These are phyloP conservation scores for Syrmaticus mikado DNA, from an alignment of 2,113 vertebrate species.

Conservation along the genomic window DNA sequence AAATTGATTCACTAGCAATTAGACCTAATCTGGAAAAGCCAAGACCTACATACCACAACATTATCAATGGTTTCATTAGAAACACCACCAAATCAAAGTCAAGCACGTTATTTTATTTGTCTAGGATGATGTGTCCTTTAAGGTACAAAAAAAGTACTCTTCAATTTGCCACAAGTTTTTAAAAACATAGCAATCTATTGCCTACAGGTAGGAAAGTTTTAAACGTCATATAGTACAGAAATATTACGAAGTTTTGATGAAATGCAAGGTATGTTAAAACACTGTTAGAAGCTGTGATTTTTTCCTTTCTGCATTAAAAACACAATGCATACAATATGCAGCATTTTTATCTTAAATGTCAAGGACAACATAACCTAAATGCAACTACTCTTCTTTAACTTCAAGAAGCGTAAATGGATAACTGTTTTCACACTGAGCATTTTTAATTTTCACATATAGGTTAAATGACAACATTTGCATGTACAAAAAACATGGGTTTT, in stretches of 20 bases:
- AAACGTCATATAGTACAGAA: slow-evolving; percentile 83
- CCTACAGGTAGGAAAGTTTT: slow-evolving; percentile 82
- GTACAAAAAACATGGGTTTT: slow-evolving; percentile 70
- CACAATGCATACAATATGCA: slow-evolving; percentile 88
- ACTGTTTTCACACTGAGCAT: slow-evolving; percentile 69
- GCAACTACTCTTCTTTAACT: slow-evolving; percentile 73
- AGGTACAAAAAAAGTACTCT: slow-evolving; percentile 92
- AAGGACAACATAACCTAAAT: slow-evolving; percentile 85
- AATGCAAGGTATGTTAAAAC: slow-evolving; percentile 76
- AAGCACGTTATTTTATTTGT: slow-evolving; percentile 94
- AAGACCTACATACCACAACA: slow-evolving; percentile 17
- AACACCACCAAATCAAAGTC: slow-evolving; percentile 83
- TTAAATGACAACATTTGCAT: slow-evolving; percentile 70
- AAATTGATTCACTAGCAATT: background rate
- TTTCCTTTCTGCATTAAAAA: slow-evolving; percentile 67
- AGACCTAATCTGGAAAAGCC: slow-evolving; percentile 41
- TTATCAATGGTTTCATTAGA: slow-evolving; percentile 76
- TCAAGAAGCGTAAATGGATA: slow-evolving; percentile 72
- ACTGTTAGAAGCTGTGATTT: slow-evolving; percentile 60
- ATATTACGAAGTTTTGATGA: slow-evolving; percentile 76
- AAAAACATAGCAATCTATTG: slow-evolving; percentile 90
- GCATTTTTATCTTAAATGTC: slow-evolving; percentile 75
- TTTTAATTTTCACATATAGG: slow-evolving; percentile 65
- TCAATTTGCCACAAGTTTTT: slow-evolving; percentile 88
- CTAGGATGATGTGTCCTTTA: slow-evolving; percentile 89